Base-by-base conservation (phyloP, 2,797 vertebrate genomes). In the Gymnodraco acuticeps region DNA sequence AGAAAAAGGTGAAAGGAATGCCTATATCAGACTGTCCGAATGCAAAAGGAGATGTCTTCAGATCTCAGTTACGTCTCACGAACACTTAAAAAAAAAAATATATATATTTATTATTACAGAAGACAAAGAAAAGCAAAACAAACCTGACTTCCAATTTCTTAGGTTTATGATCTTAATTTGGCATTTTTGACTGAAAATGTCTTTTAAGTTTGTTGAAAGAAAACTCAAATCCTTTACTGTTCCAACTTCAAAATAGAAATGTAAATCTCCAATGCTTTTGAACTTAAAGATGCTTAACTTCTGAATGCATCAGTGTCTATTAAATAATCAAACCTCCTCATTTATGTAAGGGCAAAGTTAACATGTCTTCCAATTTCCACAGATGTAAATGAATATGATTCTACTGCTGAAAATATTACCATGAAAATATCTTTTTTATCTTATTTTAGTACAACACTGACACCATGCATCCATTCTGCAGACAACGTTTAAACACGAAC, bases 401-500 rank as follows among this genome's bases (percentile, higher is more conserved):
- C 33, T 8, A 20, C 5, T 20, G 6, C 17, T 7, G 2, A 19
- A 55, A 31, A 14, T 17, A 19, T n/a, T 17, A 14, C 10, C 17
- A 6, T 20, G 3, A 52, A 10, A 4, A 38, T 9, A 38, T 38
- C 1, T 38, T 0, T 38, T 38, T 0, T 1, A 38, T 38, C 33
- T 38, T 38, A 38, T 9, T 38, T 38, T 9, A 6, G 6, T 9
- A 38, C 10, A 31, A 41, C 4, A 3, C 6, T 38, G 13, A 17
- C 14, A 0, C 5, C 16, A 11, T 38, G 1, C 19, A 19, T 5
- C 27, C 31, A 17, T 16, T 5, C 45, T 59, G 56, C 46, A 59
- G 42, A 33, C 27, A 38, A 38, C 62, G 58, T 10, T 14, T 38
- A 51, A 77, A 68, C 54, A 9, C 0, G 15, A 51, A 65, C 75